phyloP scores from a whole-genome alignment of 2,888 invertebrate genomes.

The Drosophila demipolita region DNA sequence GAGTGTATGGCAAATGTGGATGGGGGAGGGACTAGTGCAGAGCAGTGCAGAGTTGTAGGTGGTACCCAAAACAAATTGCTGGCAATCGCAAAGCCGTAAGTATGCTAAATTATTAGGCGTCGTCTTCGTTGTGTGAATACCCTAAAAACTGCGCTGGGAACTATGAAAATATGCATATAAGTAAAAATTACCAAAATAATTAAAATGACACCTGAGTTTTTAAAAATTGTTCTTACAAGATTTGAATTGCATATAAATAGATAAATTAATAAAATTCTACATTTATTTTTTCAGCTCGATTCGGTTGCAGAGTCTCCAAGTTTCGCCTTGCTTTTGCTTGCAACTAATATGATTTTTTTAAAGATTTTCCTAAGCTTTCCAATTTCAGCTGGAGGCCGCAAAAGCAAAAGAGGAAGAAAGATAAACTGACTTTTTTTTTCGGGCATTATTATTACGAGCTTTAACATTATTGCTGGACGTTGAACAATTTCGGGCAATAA shows the following conservation, averaged over 20 bases:
- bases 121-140: constrained; percentile 59
- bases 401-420: constrained; percentile 21
- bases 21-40: constrained; percentile 45
- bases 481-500: constrained; percentile 76
- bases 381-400: constrained; percentile 63
- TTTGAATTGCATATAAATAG: not conserved
- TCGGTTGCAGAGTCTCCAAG: constrained; percentile 1
- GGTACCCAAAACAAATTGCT: constrained; percentile 77
- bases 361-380: constrained; percentile 69
- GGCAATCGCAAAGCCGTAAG: constrained; percentile 74
- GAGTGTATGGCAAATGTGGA: constrained; percentile 4
- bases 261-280: not conserved
- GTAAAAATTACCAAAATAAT: not conserved
- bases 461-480: constrained; percentile 76
- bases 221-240: not conserved
- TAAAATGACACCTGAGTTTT: not conserved
- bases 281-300: not conserved
- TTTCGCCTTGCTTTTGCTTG: not conserved
- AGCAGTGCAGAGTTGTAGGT: constrained; percentile 64
- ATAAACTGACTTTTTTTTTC: constrained; percentile 51
- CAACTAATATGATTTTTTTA: constrained; percentile 34
- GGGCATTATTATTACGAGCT: constrained; percentile 68
- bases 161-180: constrained; percentile 1
- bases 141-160: constrained; percentile 14
- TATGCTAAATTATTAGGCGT: constrained; percentile 77